Percentiles rank a stretch among this genome's conserved stretches.
phyloP scores from a whole-genome alignment of 2,113 vertebrate genomes.

The Pygathrix nemaeus region DNA sequence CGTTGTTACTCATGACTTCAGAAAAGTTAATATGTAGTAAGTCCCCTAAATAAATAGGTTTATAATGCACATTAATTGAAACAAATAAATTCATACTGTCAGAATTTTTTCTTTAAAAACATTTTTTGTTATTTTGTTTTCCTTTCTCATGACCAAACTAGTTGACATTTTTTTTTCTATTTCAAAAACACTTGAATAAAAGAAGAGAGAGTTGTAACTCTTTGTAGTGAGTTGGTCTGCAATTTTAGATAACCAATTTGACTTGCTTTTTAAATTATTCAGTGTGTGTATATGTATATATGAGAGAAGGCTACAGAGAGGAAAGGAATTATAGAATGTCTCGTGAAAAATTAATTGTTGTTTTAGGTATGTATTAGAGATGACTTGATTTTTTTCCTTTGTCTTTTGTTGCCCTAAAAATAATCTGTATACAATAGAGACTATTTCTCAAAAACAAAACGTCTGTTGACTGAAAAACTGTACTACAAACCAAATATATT shows the following conservation, averaged over 20 bases:
- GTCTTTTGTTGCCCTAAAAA: background rate
- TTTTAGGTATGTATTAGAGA: slow-evolving; percentile 36
- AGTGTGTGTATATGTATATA: accelerated
- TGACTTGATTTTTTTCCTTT: background rate
- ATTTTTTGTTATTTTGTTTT: background rate
- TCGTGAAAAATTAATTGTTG: slow-evolving; percentile 63
- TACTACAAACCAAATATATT: slow-evolving; percentile 49
- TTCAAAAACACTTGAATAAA: background rate
- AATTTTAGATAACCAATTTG: background rate
- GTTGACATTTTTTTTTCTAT: background rate
- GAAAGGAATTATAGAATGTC: background rate
- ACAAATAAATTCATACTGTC: background rate
- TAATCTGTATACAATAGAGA: background rate
- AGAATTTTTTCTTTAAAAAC: background rate
- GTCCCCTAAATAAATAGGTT: background rate
- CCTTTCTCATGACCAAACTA: background rate
- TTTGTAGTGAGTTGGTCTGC: background rate
- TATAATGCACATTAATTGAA: background rate
- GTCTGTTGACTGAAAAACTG: slow-evolving; percentile 33
- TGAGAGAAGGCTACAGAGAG: background rate
- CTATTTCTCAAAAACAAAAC: slow-evolving; percentile 67
- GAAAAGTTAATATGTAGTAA: background rate
- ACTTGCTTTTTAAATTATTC: background rate
- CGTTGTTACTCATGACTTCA: background rate
- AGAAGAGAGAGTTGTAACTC: background rate